A percentile compares a stretch with the other conserved stretches of the same genome.
Evolutionary conservation across 2,797 vertebrate genomes (phyloP).

Genomic region (Aviceda cuculoides): DNA sequence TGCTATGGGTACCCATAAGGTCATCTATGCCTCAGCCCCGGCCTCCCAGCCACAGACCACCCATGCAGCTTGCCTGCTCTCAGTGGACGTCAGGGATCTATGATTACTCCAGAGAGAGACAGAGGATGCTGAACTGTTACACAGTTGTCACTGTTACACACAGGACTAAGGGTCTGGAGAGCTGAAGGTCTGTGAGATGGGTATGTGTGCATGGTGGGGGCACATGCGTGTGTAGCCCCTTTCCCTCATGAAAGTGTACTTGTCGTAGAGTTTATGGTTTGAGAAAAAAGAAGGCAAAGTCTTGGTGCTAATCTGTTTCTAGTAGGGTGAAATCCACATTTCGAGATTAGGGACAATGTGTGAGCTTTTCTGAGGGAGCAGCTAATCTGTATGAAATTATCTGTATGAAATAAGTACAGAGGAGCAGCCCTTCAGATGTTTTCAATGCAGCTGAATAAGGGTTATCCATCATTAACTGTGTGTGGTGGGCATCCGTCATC

Average conservation of each 20-base stretch:
- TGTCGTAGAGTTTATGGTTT: not conserved
- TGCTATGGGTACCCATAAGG: conserved; percentile 13
- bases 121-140: conserved; percentile 14
- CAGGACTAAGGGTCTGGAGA: not conserved
- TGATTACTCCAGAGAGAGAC: conserved; percentile 7
- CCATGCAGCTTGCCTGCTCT: conserved; percentile 8
- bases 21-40: not conserved
- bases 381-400: not conserved
- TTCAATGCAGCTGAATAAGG: not conserved
- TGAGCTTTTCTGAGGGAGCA: not conserved
- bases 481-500: not conserved
- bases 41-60: not conserved
- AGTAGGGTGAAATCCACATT: not conserved
- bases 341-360: not conserved
- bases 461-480: not conserved
- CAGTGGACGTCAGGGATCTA: not conserved
- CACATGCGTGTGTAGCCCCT: not conserved
- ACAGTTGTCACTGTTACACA: not conserved
- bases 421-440: not conserved
- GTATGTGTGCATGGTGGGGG: accelerated
- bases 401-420: not conserved
- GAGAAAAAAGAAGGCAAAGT: not conserved
- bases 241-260: not conserved
- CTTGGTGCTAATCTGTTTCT: not conserved
- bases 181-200: not conserved